Conservation (phyloP, 2,113 vertebrate genomes). For the Cottus gobio region DNA sequence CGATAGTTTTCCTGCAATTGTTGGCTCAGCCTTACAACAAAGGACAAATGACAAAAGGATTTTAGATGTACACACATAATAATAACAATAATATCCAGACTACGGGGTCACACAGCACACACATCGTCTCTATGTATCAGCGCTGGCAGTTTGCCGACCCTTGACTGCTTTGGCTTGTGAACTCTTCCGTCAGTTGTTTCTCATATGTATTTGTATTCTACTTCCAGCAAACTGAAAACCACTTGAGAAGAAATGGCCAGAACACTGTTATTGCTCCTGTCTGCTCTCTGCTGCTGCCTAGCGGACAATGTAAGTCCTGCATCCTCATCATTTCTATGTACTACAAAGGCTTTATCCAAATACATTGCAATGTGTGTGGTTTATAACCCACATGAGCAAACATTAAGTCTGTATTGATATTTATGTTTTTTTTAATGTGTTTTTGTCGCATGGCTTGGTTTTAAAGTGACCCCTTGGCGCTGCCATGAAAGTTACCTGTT, state of each 20-base stretch:
- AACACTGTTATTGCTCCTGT: constrained; percentile 56
- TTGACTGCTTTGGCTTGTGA: not conserved
- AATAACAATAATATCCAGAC: not conserved
- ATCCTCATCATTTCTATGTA: not conserved
- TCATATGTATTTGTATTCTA: constrained; percentile 12
- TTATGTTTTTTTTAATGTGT: not conserved
- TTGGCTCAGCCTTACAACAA: constrained; percentile 18
- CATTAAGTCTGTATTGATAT: not conserved
- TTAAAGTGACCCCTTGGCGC: not conserved
- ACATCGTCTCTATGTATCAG: not conserved
- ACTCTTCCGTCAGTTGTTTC: not conserved
- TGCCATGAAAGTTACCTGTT: not conserved
- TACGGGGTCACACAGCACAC: not conserved
- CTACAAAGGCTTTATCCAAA: constrained; percentile 9
- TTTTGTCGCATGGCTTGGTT: not conserved
- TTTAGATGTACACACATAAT: not conserved
- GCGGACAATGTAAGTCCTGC: constrained; percentile 73
- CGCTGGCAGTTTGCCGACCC: not conserved
- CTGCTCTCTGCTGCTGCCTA: constrained; percentile 72
- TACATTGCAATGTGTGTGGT: not conserved
- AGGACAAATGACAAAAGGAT: constrained; percentile 30
- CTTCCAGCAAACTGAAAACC: constrained; percentile 42
- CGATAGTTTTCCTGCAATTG: constrained; percentile 49
- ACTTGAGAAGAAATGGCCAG: constrained; percentile 60
- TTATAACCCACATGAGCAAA: not conserved